Percentiles rank a stretch among this genome's conserved stretches.
Evolutionary conservation across 2,888 invertebrate species (phyloP).

Genomic region (Heliconius aoede): DNA sequence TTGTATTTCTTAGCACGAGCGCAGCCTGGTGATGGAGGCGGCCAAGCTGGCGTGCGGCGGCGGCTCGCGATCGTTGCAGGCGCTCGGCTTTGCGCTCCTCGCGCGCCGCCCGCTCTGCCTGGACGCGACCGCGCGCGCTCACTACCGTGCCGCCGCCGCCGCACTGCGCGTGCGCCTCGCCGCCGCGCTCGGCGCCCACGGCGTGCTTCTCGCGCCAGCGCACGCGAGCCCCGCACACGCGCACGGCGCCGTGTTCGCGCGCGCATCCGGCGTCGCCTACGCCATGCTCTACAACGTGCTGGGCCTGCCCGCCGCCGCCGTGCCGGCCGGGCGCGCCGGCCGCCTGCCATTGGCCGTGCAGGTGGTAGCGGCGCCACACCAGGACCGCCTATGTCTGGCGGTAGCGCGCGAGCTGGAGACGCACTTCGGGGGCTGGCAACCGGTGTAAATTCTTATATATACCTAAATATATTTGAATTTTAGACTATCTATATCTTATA

Average conservation of each 20-base stretch:
- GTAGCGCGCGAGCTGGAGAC: constrained; percentile 91
- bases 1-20: constrained; percentile 60
- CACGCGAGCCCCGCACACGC: constrained; percentile 86
- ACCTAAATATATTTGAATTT: not conserved
- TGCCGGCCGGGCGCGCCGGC: constrained; percentile 83
- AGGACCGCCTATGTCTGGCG: constrained; percentile 91
- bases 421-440: constrained; percentile 92
- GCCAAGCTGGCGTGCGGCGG: constrained; percentile 60
- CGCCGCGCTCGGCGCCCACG: constrained; percentile 63
- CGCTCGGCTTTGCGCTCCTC: constrained; percentile 75
- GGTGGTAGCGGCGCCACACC: constrained; percentile 88
- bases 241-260: constrained; percentile 85
- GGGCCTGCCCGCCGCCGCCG: constrained; percentile 89
- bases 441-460: constrained; percentile 64
- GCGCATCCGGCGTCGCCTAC: constrained; percentile 85
- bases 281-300: constrained; percentile 88
- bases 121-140: constrained; percentile 53
- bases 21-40: constrained; percentile 64
- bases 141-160: constrained; percentile 28
- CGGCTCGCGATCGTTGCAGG: constrained; percentile 74
- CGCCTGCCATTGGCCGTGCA: constrained; percentile 86
- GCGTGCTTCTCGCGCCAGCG: constrained; percentile 86
- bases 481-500: not conserved
- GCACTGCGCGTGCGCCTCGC: constrained; percentile 4
- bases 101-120: constrained; percentile 70